phyloP scores from a whole-genome alignment of 2,797 vertebrate species.

The Pachyuromys duprasi region DNA sequence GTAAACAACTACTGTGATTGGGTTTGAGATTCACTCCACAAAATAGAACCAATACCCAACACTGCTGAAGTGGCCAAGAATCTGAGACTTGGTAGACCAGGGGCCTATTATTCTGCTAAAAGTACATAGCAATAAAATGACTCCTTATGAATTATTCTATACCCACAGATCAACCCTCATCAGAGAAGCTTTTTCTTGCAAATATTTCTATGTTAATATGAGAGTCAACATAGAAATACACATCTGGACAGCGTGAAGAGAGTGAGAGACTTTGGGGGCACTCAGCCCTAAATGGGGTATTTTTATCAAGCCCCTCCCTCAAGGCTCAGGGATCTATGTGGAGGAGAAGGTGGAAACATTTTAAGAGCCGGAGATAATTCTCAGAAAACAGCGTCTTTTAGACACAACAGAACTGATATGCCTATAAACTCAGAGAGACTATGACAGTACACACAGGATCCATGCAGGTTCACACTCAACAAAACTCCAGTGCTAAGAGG shows the following conservation, averaged over 20 bases:
- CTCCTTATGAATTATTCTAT: neutral
- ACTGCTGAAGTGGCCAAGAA: neutral
- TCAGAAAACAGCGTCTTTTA: neutral
- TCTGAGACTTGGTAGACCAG: neutral
- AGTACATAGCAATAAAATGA: neutral
- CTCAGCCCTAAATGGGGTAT: neutral
- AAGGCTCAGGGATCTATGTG: neutral
- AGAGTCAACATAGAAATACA: neutral
- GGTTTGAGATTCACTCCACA: neutral
- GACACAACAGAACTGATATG: neutral
- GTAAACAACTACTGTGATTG: neutral
- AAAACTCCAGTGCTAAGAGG: neutral
- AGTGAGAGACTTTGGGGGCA: neutral
- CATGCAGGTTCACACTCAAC: neutral
- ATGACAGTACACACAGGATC: neutral
- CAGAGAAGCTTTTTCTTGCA: neutral
- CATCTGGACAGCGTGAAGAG: neutral
- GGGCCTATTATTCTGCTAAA: neutral
- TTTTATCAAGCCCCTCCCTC: neutral
- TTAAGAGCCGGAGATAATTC: neutral
- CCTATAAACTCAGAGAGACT: neutral
- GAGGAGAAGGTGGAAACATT: neutral
- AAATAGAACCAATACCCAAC: neutral
- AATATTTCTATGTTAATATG: no score
- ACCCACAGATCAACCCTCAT: neutral